Percentiles rank a stretch among this genome's conserved stretches.
Evolutionary conservation across 1,140 invertebrate species (phyloP).

Genomic region (Zaprionus ghesquierei): DNA sequence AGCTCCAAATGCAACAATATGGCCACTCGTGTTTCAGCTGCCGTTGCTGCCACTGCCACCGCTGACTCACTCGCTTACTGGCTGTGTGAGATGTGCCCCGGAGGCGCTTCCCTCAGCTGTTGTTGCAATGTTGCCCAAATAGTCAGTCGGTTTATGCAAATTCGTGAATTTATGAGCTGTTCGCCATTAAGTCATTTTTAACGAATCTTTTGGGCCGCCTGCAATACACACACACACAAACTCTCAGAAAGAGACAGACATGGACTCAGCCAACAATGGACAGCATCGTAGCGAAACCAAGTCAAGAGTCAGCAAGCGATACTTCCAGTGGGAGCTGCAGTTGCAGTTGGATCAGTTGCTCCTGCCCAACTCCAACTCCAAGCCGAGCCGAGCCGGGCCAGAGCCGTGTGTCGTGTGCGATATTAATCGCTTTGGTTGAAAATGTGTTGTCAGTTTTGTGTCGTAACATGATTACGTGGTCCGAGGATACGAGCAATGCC

Average conservation of each 20-base stretch:
- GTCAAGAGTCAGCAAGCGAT: conserved; percentile 30
- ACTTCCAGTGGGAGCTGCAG: conserved; percentile 32
- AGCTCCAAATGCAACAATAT: conserved; percentile 4
- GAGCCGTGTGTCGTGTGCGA: conserved; percentile 68
- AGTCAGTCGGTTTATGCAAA: conserved; percentile 71
- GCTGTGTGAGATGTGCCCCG: conserved; percentile 45
- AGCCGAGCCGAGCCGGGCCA: conserved; percentile 20
- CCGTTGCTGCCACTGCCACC: neutral
- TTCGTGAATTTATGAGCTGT: conserved; percentile 81
- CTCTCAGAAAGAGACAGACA: neutral
- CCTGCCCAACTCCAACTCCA: conserved; percentile 28
- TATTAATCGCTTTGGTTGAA: conserved; percentile 81
- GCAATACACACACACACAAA: conserved; percentile 19
- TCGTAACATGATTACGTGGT: conserved; percentile 79
- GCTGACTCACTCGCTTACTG: conserved; percentile 40
- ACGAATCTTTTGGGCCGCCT: conserved; percentile 58
- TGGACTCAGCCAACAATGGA: conserved; percentile 50
- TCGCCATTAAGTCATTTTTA: conserved; percentile 81
- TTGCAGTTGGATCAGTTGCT: conserved; percentile 4
- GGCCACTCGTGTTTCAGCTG: conserved; percentile 45
- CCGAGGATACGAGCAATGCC: conserved; percentile 37
- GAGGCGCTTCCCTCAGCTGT: conserved; percentile 57
- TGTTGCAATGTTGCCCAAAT: conserved; percentile 53
- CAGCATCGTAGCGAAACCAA: conserved; percentile 47
- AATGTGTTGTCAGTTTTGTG: conserved; percentile 80